These are phyloP conservation scores for Brachyptera risi DNA, from an alignment of 2,888 invertebrate genomes.

Conservation along the genomic window DNA sequence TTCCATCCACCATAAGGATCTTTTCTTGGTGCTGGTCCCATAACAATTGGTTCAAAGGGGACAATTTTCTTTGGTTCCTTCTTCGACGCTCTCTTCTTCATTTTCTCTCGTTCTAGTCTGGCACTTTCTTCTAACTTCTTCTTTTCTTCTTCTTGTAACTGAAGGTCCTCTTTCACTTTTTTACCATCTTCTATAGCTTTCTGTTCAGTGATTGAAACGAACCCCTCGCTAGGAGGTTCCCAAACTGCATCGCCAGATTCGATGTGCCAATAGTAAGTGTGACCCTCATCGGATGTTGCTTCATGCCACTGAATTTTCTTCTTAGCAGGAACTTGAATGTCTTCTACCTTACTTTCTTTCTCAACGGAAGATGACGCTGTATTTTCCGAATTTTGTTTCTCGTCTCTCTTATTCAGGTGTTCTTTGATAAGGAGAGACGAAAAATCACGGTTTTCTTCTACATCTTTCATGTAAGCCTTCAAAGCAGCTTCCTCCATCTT, in stretches of 20 bases:
- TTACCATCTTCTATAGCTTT: constrained; percentile 49
- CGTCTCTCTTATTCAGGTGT: constrained; percentile 33
- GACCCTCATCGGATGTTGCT: constrained; percentile 68
- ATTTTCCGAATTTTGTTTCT: constrained; percentile 18
- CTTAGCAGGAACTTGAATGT: neutral
- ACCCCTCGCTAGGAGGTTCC: constrained; percentile 71
- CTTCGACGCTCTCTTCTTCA: constrained; percentile 44
- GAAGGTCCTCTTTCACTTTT: constrained; percentile 46
- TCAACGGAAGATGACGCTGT: constrained; percentile 9
- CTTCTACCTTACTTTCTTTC: constrained; percentile 9
- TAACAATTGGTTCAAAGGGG: constrained; percentile 46
- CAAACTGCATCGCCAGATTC: constrained; percentile 77
- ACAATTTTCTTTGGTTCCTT: constrained; percentile 41
- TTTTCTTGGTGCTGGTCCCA: constrained; percentile 57
- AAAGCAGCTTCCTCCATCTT: constrained; percentile 90
- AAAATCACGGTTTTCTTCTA: constrained; percentile 63
- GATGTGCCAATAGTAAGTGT: constrained; percentile 82
- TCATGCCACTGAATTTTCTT: constrained; percentile 66
- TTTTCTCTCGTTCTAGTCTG: constrained; percentile 32
- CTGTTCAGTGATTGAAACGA: constrained; percentile 62
- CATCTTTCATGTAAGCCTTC: constrained; percentile 82
- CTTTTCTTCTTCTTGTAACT: constrained; percentile 44
- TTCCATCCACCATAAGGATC: constrained; percentile 77
- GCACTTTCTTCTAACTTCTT: constrained; percentile 44
- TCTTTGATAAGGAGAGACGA: constrained; percentile 53